Percentiles rank a stretch among this genome's conserved stretches.
These are phyloP conservation scores for Scrobipalpa costella DNA, from an alignment of 2,888 invertebrate genomes.

Conservation along the genomic window DNA sequence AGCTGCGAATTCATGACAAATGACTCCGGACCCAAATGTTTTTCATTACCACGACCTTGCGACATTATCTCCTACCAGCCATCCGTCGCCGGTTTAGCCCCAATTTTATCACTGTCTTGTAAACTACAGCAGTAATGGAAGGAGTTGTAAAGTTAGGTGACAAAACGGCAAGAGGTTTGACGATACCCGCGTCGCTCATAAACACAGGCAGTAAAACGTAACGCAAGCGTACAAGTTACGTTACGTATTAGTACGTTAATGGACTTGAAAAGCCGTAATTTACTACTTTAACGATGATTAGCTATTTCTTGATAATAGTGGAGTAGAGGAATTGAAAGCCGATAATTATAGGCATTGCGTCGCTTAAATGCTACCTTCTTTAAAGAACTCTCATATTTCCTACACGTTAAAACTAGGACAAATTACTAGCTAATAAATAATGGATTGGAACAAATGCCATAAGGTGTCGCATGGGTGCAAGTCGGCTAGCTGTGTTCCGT, in stretches of 20 bases:
- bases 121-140: slow-evolving; percentile 19
- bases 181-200: slow-evolving; percentile 36
- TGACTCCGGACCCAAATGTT: slow-evolving; percentile 17
- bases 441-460: too few relatives aligned
- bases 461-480: too few relatives aligned
- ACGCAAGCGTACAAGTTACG: slow-evolving; percentile 44
- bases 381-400: not conserved
- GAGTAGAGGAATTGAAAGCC: not conserved
- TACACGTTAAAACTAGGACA: not conserved
- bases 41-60: slow-evolving; percentile 24
- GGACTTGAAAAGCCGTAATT: slow-evolving; percentile 27
- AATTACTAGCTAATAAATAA: too few relatives aligned
- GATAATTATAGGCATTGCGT: not conserved
- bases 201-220: slow-evolving; percentile 48
- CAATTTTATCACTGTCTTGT: not conserved
- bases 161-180: slow-evolving; percentile 10
- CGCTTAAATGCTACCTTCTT: not conserved
- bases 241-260: slow-evolving; percentile 40
- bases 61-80: not conserved
- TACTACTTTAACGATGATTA: slow-evolving; percentile 7
- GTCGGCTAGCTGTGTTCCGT: too few relatives aligned
- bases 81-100: slow-evolving; percentile 5
- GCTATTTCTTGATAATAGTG: not conserved
- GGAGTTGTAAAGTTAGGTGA: slow-evolving; percentile 19
- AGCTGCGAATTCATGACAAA: slow-evolving; percentile 20